Conservation (phyloP, 1,140 invertebrate genomes). For the Drosophila arizonae region DNA sequence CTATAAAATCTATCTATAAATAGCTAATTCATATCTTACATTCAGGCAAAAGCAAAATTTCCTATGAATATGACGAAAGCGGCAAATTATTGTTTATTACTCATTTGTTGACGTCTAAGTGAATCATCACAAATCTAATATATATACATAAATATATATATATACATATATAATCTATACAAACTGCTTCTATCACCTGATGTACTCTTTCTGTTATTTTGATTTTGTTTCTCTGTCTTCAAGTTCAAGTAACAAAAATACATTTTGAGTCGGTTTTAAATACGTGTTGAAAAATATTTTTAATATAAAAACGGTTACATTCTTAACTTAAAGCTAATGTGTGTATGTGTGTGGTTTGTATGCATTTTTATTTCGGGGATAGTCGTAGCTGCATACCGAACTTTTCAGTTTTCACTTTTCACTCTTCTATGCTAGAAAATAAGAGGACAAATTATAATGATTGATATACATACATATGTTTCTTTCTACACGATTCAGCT, state of each 20-base stretch:
- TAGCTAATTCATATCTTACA: conserved; percentile 4
- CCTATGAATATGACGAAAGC: neutral
- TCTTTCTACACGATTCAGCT: conserved; percentile 56
- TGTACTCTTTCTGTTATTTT: no score
- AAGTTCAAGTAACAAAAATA: conserved; percentile 9
- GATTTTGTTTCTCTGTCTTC: neutral
- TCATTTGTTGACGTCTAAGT: conserved; percentile 32
- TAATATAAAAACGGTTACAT: conserved; percentile 72
- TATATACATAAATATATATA: neutral
- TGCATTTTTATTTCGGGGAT: conserved; percentile 49
- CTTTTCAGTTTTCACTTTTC: conserved; percentile 31
- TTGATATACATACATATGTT: conserved; percentile 48
- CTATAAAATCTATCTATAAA: no score
- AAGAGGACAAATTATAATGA: conserved; percentile 50
- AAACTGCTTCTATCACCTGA: no score
- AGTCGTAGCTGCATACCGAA: conserved; percentile 22
- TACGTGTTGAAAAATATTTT: conserved; percentile 78
- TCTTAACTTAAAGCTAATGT: conserved; percentile 64
- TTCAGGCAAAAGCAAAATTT: conserved; percentile 14
- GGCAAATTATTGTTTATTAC: conserved; percentile 20
- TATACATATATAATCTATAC: neutral
- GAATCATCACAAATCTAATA: conserved; percentile 2
- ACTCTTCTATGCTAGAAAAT: conserved; percentile 52
- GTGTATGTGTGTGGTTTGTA: conserved; percentile 29
- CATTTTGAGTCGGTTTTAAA: conserved; percentile 46